Evolutionary conservation across 35 echinoderm and acorn worm genomes (phyloP).

Genomic region (Amphiura filiformis): DNA sequence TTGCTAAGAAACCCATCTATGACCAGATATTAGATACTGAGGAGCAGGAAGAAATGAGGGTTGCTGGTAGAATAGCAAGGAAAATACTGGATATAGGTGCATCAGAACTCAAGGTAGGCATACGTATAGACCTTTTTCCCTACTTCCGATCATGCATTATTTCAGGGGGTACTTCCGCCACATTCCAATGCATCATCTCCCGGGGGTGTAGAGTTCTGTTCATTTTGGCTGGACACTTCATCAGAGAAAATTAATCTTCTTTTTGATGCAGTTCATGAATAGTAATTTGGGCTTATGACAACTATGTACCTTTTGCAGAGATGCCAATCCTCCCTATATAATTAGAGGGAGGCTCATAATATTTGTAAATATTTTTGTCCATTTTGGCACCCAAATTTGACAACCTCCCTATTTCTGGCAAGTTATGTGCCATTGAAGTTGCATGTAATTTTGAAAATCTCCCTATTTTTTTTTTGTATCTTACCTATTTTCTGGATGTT

Average conservation of each 20-base stretch:
- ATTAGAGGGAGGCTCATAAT: too few relatives aligned
- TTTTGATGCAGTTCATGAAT: neutral
- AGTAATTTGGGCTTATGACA: neutral
- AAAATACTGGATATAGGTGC: slow-evolving; percentile 79
- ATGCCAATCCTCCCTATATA: too few relatives aligned
- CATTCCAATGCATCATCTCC: neutral
- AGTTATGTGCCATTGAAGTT: too few relatives aligned
- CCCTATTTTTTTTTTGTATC: too few relatives aligned
- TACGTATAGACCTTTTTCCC: neutral
- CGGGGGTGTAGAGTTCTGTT: too few relatives aligned
- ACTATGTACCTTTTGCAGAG: too few relatives aligned
- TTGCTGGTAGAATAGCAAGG: slow-evolving; percentile 49
- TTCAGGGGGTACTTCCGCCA: neutral
- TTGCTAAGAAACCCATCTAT: slow-evolving; percentile 21
- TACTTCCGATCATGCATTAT: neutral
- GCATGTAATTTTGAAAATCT: too few relatives aligned
- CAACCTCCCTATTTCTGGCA: too few relatives aligned
- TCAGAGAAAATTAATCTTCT: neutral
- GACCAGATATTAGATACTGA: slow-evolving; percentile 27
- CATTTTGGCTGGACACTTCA: too few relatives aligned
- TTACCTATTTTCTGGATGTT: too few relatives aligned
- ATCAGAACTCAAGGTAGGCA: slow-evolving; percentile 53
- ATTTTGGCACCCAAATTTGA: too few relatives aligned
- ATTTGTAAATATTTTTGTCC: too few relatives aligned
- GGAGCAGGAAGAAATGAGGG: slow-evolving; percentile 58